Evolutionary conservation across 1,140 invertebrate species (phyloP).

Genomic region (Pseudomyrmex concolor): DNA sequence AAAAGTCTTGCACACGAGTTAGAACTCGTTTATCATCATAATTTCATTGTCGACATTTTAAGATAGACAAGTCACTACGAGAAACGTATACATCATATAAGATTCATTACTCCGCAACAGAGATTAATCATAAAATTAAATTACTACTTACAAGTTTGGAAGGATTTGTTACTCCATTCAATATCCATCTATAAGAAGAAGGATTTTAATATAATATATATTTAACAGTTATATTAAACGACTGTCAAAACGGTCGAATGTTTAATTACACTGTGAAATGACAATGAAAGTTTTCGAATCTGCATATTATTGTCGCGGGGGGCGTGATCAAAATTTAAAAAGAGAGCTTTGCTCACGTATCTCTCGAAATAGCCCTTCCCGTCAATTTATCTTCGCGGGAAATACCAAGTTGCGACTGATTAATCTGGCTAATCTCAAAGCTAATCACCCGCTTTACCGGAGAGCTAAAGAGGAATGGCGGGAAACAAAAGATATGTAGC

Average conservation of each 20-base stretch:
- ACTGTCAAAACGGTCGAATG: neutral
- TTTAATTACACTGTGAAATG: slow-evolving; percentile 4
- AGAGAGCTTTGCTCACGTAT: slow-evolving; percentile 2
- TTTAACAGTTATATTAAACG: neutral
- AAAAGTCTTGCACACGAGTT: neutral
- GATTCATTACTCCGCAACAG: no score
- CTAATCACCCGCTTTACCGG: slow-evolving; percentile 26
- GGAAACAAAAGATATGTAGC: slow-evolving; percentile 34
- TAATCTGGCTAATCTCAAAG: slow-evolving; percentile 30
- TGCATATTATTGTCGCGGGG: neutral
- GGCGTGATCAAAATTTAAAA: neutral
- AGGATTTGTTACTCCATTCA: neutral
- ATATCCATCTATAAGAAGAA: no score
- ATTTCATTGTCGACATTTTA: slow-evolving; percentile 16
- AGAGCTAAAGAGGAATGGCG: neutral
- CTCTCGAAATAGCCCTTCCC: neutral
- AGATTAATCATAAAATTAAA: neutral
- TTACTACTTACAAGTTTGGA: neutral
- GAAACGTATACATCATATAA: slow-evolving; percentile 13
- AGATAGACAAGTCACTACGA: neutral
- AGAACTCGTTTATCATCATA: slow-evolving; percentile 6
- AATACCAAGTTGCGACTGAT: slow-evolving; percentile 20
- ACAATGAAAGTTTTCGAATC: slow-evolving; percentile 1
- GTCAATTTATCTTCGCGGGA: slow-evolving; percentile 25
- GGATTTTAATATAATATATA: neutral